These are phyloP conservation scores for Kryptolebias marmoratus DNA, from an alignment of 2,113 vertebrate species.

Conservation along the genomic window DNA sequence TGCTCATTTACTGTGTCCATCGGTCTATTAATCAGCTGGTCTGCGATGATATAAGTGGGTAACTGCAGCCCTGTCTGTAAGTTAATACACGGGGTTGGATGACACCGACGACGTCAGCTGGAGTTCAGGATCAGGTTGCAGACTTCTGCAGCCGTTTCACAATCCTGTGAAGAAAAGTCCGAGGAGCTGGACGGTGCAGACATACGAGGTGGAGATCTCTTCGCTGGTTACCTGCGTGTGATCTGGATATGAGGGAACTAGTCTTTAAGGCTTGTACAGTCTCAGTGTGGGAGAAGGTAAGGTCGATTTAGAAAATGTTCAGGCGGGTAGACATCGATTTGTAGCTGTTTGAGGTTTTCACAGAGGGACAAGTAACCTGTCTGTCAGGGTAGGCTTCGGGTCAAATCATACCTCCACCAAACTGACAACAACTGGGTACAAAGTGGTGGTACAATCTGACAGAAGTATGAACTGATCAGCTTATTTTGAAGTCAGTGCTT, in stretches of 20 bases:
- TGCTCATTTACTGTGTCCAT: conserved; percentile 41
- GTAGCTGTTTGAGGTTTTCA: background rate
- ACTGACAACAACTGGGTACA: too few species aligned
- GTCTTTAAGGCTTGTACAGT: conserved; percentile 77
- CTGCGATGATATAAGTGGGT: conserved; percentile 41
- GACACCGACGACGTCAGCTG: conserved; percentile 58
- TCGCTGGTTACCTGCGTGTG: conserved; percentile 7
- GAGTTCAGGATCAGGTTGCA: conserved; percentile 73
- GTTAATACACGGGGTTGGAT: conserved; percentile 69
- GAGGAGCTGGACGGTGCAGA: conserved; percentile 10
- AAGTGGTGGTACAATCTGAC: too few species aligned
- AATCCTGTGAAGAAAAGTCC: conserved; percentile 22
- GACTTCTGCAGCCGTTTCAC: conserved; percentile 45
- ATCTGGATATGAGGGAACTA: conserved; percentile 81
- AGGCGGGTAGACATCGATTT: background rate
- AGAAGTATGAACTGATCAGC: too few species aligned
- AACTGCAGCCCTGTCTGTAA: conserved; percentile 66
- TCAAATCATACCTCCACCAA: too few species aligned
- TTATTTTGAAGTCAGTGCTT: too few species aligned
- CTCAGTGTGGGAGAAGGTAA: conserved; percentile 84
- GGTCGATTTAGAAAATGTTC: conserved; percentile 19
- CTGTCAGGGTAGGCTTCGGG: background rate
- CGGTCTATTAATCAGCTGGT: conserved; percentile 27
- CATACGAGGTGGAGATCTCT: conserved; percentile 5
- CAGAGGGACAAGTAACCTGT: background rate